Evolutionary conservation across 2,113 vertebrate genomes (phyloP), one percentile per base, ranked within the genome.

Genomic region (Naja naja): DNA sequence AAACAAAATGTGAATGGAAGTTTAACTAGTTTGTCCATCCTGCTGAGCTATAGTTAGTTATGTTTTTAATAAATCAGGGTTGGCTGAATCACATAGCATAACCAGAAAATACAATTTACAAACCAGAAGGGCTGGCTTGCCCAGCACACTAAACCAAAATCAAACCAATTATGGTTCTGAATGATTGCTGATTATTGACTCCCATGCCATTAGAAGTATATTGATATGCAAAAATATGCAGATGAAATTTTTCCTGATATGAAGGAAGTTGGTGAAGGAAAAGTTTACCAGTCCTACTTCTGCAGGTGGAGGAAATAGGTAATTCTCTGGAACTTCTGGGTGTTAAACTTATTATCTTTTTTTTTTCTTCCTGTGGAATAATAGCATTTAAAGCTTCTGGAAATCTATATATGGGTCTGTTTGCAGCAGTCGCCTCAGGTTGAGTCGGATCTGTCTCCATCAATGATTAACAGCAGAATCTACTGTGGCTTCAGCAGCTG

Each of bases 401-500:
- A 43, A 92, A 92, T 58, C 52, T 53, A 9, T 47, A 23, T 53
- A 27, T 16, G 81, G 60, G 30, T 20, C 54, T 87, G 22, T 54
- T 87, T 64, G 30, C 34, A 25, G 53, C 30, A 47, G 3, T 85
- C 54, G 74, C 56, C 81, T 69, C 0, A 22, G 0, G 45, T 27
- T 30, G 81, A 87, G 43, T 93, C 52, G 58, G n/a, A 81, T 92
- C 56, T 16, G 4, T 87, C 52, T 52, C 9, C 43, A 56, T 81
- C 60, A 87, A 25, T 88, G 91, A 87, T 58, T 52, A 88, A 74
- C 3, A 3, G 45, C 64, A 87, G 69, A 54, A 30, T 56, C 94
- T 93, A 53, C 91, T 94, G 45, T 74, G 43, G 91, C 45, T 94
- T 22, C 90, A 94, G 52, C 95, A 94, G 69, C 95, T 92, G 92